Evolutionary conservation across 2,888 invertebrate genomes (phyloP).

Genomic region (Leucophenga montana): DNA sequence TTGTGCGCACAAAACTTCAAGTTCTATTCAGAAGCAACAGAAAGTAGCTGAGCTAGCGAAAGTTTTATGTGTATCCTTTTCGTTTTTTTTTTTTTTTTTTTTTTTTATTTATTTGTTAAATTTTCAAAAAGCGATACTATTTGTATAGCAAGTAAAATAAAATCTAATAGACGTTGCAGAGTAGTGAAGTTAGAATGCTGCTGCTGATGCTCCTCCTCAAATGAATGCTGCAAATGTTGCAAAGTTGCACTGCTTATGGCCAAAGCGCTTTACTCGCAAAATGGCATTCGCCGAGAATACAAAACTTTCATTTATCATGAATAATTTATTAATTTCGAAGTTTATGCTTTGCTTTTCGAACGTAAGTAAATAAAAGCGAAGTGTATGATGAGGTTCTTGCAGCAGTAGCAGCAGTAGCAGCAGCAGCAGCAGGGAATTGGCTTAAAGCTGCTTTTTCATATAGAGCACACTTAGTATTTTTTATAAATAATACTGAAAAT

Average conservation of each 20-base stretch:
- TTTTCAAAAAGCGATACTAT: neutral
- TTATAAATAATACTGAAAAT: neutral
- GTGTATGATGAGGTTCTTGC: neutral
- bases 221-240: neutral
- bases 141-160: no score
- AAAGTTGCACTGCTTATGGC: conserved; percentile 6
- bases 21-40: neutral
- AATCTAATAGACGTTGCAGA: no score
- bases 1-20: neutral
- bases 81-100: conserved; percentile 5
- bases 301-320: conserved; percentile 28
- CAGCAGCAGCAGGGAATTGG: neutral
- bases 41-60: neutral
- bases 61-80: no score
- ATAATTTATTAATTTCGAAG: conserved; percentile 28
- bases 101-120: conserved; percentile 4
- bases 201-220: neutral
- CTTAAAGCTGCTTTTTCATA: neutral
- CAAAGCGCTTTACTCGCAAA: conserved; percentile 29
- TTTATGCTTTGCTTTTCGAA: conserved; percentile 21
- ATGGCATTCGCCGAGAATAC: conserved; percentile 28
- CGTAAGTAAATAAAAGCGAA: conserved; percentile 13
- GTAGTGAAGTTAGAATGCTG: neutral
- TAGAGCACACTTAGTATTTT: neutral
- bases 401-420: neutral